phyloP scores from a whole-genome alignment of 2,797 vertebrate genomes.

The Darevskia nairensis region DNA sequence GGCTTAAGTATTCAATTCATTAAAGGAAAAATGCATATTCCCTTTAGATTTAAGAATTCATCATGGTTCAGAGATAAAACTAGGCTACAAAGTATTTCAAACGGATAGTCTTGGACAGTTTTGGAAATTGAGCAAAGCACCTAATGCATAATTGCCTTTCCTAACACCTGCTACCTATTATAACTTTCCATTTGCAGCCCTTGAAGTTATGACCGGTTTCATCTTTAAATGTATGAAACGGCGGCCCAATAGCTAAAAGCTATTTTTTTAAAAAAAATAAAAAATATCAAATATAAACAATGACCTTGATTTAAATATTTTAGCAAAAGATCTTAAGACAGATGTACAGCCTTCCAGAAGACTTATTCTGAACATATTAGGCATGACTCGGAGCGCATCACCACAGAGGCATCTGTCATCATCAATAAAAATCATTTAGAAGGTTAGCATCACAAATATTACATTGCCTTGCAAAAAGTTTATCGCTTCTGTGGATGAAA shows the following conservation, averaged over 20 bases:
- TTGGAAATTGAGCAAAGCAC: constrained; percentile 61
- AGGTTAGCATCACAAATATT: constrained; percentile 60
- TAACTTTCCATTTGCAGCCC: constrained; percentile 60
- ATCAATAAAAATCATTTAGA: constrained; percentile 61
- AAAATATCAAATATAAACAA: constrained; percentile 59
- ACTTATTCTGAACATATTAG: constrained; percentile 57
- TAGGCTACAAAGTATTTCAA: constrained; percentile 53
- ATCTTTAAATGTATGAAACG: constrained; percentile 64
- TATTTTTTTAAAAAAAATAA: constrained; percentile 12
- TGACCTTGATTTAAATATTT: constrained; percentile 63
- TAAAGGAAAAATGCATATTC: constrained; percentile 56
- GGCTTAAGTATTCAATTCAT: constrained; percentile 59
- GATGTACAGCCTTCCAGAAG: constrained; percentile 64
- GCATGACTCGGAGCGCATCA: constrained; percentile 50
- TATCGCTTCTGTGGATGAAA: constrained; percentile 48
- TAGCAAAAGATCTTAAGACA: constrained; percentile 61
- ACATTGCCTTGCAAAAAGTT: constrained; percentile 52
- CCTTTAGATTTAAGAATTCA: constrained; percentile 57
- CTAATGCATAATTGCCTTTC: constrained; percentile 63
- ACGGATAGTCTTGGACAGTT: constrained; percentile 65
- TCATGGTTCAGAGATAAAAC: constrained; percentile 57
- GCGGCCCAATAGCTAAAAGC: constrained; percentile 56
- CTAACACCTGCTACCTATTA: constrained; percentile 69
- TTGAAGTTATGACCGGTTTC: constrained; percentile 71
- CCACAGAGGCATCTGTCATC: constrained; percentile 70